phyloP scores from a whole-genome alignment of 2,113 vertebrate species.

The Ahaetulla prasina region DNA sequence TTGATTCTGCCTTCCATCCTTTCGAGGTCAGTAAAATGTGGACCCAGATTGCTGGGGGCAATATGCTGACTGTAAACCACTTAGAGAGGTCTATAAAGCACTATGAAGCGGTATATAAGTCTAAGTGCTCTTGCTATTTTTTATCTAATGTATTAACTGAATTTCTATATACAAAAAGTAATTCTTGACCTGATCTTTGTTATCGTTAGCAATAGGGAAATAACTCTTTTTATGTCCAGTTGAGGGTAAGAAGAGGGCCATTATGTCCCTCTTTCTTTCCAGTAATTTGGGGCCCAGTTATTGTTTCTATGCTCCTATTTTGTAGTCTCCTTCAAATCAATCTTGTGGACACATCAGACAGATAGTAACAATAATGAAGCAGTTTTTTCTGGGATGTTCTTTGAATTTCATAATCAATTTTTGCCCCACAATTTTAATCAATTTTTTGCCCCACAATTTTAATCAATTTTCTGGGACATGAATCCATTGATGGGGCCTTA shows the following conservation, averaged over 20 bases:
- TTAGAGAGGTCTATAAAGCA: too few species aligned
- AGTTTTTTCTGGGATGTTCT: not conserved
- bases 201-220: not conserved
- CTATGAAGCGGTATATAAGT: too few species aligned
- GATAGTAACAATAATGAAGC: not conserved
- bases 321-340: not conserved
- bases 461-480: not conserved
- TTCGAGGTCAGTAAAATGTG: too few species aligned
- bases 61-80: too few species aligned
- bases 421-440: too few species aligned
- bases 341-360: not conserved
- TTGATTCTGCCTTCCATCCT: too few species aligned
- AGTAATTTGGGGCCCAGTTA: not conserved
- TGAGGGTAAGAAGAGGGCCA: not conserved
- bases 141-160: not conserved
- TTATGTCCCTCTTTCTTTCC: not conserved
- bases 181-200: not conserved
- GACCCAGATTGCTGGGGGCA: too few species aligned
- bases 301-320: not conserved
- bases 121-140: not conserved
- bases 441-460: too few species aligned
- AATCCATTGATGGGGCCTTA: not conserved
- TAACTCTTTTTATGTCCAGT: not conserved
- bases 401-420: not conserved
- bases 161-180: not conserved